Base-by-base conservation (phyloP, 2,797 vertebrate species). In the Lepilemur septentrionalis region DNA sequence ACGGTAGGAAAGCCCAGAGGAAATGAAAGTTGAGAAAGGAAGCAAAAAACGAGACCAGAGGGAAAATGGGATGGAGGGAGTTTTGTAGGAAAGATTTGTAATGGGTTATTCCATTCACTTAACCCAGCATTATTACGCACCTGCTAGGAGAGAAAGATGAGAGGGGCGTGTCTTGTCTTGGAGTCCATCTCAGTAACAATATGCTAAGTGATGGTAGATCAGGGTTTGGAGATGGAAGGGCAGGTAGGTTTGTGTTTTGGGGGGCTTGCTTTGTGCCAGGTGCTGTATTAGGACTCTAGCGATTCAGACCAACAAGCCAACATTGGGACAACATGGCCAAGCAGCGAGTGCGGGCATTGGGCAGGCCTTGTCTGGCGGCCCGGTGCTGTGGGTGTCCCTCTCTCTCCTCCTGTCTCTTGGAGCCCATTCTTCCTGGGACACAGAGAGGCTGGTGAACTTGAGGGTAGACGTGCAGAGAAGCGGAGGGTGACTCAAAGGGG, bases 341-440 rank as follows among this genome's bases (percentile, higher is more conserved):
- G 25, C 6, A 3, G 35, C 0, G 3, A 30, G 8, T 4, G 17
- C 25, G 14, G 32, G 13, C 2, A 0, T 23, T 23, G 18, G 35
- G 46, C 22, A 32, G 10, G 28, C 32, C 52, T 3, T 32, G 7
- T 32, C 11, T 43, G 18, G 35, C 0, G 7, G 22, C 61, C 23
- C 11, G 4, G 7, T 23, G 5, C 72, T n/a, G 13, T 22, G 46
- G 65, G 80, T 0, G 2, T 41, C 9, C 5, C 41, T 48, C 1
- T 2, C 20, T 23, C 3, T n/a, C n/a, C 38, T 69, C 23, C 28
- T 23, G 4, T 52, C 52, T 25, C 5, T 0, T 5, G 13, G 12
- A 2, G 10, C 57, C n/a, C 0, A 23, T 80, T 59, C 13, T 80
- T 59, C 13, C 28, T 28, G 13, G 84, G 2, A 25, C 50, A 23